phyloP scores from a whole-genome alignment of 1,140 invertebrate genomes.

The Prorops nasuta region DNA sequence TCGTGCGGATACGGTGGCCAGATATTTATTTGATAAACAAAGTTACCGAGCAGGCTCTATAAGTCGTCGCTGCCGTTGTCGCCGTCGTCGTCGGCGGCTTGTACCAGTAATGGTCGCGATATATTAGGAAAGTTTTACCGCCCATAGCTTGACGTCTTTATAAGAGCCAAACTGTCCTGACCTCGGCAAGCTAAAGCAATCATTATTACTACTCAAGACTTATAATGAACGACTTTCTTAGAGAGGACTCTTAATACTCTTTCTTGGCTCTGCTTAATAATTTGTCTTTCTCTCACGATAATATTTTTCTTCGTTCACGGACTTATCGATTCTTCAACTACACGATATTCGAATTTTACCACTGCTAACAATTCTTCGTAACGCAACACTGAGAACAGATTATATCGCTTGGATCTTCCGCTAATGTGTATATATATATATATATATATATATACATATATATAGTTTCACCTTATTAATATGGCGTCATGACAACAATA shows the following conservation, averaged over 20 bases:
- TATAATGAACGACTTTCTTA: constrained; percentile 20
- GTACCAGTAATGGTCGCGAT: constrained; percentile 46
- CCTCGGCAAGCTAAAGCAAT: constrained; percentile 16
- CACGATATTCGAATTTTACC: no score
- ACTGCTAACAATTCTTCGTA: no score
- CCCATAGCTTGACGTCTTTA: constrained; percentile 46
- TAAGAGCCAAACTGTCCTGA: constrained; percentile 43
- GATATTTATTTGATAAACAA: constrained; percentile 51
- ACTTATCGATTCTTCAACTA: no score
- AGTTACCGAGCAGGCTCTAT: constrained; percentile 35
- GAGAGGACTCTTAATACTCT: neutral
- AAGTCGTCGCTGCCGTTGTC: constrained; percentile 3
- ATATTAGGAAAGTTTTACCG: constrained; percentile 49
- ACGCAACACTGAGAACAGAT: no score
- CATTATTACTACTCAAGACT: constrained; percentile 26
- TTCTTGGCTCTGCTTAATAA: neutral
- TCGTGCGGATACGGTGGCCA: constrained; percentile 1
- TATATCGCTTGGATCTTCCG: no score
- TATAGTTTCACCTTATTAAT: no score
- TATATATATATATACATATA: no score
- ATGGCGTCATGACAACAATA: neutral
- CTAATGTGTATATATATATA: no score
- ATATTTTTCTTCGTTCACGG: no score
- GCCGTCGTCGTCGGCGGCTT: constrained; percentile 36
- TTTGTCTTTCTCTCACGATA: neutral